Base-by-base conservation (phyloP, 2,797 vertebrate species). In the Schizothorax lantsangensis region DNA sequence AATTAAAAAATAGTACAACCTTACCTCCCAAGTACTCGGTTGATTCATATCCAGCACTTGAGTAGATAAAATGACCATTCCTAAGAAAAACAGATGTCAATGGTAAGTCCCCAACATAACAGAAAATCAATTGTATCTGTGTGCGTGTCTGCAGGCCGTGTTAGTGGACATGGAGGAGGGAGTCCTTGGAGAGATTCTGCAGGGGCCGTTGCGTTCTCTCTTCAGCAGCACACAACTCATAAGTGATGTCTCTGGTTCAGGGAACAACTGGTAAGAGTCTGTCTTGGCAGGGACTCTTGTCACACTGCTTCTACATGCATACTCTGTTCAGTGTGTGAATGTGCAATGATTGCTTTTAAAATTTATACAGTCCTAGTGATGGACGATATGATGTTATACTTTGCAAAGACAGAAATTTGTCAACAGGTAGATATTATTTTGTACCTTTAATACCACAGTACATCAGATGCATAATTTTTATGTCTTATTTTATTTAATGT, bases 131-230 rank as follows among this genome's bases (percentile, higher is more conserved):
- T 17, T 82, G 30, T 86, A 15, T 59, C 9, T 30, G 17, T 62
- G 21, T 82, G 33, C 43, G 26, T 81, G 86, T 81, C 75, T 69
- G 23, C 92, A 99, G 98, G 98, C 98, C 0, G 95, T 99, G 52
- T 93, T 99, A 93, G 96, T 99, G 93, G 98, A 99, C 91, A 99
- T 99, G 98, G 98, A 99, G 91, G 98, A 99, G 94, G 97, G 98
- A 1, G 98, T 99, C 80, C 96, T 99, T 81, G 97, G 97, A 89
- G 95, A 97, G 95, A 96, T 99, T 90, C 95, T 98, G 9, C 97
- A 98, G 90, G 98, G 98, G 64, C 97, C 97, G 0, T 89, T 99
- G 91, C 95, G 96, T 89, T 97, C 98, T 38, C 94, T 99, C 64
- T 99, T 99, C 90, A 98, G 99, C 93, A 97, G 94, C 92, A 95